These are phyloP conservation scores for Entomyzon cyanotis DNA, from an alignment of 2,113 vertebrate species.

Conservation along the genomic window DNA sequence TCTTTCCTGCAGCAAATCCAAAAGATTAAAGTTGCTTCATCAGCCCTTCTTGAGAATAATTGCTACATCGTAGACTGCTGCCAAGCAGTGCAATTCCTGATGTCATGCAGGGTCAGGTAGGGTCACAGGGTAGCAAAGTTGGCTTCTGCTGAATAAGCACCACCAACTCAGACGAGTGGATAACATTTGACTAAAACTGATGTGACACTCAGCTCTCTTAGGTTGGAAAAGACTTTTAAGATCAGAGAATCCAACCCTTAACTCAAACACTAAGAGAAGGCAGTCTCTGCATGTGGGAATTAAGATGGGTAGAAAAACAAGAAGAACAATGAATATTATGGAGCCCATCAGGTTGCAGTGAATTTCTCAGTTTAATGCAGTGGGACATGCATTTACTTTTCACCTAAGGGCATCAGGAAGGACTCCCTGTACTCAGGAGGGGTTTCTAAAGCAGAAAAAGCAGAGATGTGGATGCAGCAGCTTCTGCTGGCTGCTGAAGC, in stretches of 20 bases:
- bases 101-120: background rate
- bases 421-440: background rate
- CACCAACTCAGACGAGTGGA: background rate
- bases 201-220: background rate
- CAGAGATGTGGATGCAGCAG: background rate
- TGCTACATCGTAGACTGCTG: background rate
- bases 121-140: background rate
- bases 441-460: background rate
- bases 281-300: background rate
- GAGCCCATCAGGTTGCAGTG: background rate
- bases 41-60: background rate
- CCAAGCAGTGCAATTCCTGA: background rate
- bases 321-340: background rate
- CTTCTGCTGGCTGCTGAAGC: background rate
- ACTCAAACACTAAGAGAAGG: background rate
- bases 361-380: background rate
- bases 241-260: background rate
- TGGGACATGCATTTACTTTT: background rate
- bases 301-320: background rate
- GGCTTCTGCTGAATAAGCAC: background rate
- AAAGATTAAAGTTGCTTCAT: background rate
- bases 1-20: constrained; percentile 76
- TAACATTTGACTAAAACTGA: background rate
- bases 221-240: background rate
- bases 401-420: background rate